A percentile compares a stretch with the other conserved stretches of the same genome.
Evolutionary conservation across 2,113 vertebrate genomes (phyloP).

Genomic region (Canis aureus): DNA sequence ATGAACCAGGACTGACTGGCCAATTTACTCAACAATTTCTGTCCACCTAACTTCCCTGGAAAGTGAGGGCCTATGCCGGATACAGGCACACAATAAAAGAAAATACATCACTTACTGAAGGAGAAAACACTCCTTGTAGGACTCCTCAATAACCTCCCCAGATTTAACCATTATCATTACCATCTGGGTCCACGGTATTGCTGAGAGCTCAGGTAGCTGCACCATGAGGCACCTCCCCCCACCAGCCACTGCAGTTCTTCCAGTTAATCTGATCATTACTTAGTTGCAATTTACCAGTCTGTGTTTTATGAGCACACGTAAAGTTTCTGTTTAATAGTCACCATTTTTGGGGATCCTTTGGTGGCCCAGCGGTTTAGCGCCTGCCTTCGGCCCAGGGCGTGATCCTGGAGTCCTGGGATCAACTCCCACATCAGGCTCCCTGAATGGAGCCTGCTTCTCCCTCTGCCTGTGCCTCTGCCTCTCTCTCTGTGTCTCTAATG

Average conservation of each 20-base stretch:
- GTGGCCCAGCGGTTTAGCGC: no score
- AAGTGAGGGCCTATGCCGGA: not conserved
- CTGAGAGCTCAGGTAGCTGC: not conserved
- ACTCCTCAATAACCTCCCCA: not conserved
- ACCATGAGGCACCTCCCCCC: not conserved
- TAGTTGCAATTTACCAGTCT: not conserved
- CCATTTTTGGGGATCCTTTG: not conserved
- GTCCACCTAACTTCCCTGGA: constrained; percentile 24
- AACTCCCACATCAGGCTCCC: no score
- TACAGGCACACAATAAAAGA: constrained; percentile 9
- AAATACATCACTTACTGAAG: constrained; percentile 11
- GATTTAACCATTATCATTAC: constrained; percentile 32
- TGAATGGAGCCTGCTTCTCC: no score
- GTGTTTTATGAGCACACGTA: not conserved
- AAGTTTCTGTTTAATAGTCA: constrained; percentile 36
- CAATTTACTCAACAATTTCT: constrained; percentile 64
- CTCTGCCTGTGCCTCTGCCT: no score
- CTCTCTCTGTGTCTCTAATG: no score
- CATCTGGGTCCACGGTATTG: constrained; percentile 19
- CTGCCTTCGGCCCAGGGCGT: no score
- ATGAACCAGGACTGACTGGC: constrained; percentile 65
- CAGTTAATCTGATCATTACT: constrained; percentile 21
- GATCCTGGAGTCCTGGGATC: no score
- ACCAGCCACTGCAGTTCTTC: not conserved
- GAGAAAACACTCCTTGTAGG: not conserved